Evolutionary conservation across 2,797 vertebrate genomes (phyloP).

Genomic region (Salmo trutta): DNA sequence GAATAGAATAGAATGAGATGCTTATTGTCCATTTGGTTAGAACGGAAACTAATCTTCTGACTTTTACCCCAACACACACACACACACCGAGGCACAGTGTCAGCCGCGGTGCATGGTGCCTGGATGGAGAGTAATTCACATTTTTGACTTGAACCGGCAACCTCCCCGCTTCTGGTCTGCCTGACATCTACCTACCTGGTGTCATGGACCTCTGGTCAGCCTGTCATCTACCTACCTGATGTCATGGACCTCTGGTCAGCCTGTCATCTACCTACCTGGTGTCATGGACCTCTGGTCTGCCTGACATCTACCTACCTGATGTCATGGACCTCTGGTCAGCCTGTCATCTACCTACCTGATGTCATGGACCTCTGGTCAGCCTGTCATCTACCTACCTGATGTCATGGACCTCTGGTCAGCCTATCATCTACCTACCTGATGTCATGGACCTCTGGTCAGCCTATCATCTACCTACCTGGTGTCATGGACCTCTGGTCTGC

Average conservation of each 20-base stretch:
- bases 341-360: constrained; percentile 36
- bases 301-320: constrained; percentile 36
- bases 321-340: constrained; percentile 56
- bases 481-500: constrained; percentile 49
- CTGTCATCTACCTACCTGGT: constrained; percentile 37
- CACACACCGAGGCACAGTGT: no score
- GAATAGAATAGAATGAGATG: no score
- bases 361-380: constrained; percentile 56
- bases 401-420: constrained; percentile 56
- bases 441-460: constrained; percentile 56
- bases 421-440: constrained; percentile 37
- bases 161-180: no score
- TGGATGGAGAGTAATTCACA: neutral
- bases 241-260: no score
- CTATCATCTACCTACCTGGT: constrained; percentile 37
- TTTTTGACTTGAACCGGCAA: no score
- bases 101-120: no score
- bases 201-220: no score
- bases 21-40: no score
- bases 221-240: no score
- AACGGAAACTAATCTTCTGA: no score
- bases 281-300: constrained; percentile 56
- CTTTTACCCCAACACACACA: no score
- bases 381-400: constrained; percentile 36
- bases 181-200: no score